Evolutionary conservation across 2,113 vertebrate genomes (phyloP).

Genomic region (Datnioides undecimradiatus): DNA sequence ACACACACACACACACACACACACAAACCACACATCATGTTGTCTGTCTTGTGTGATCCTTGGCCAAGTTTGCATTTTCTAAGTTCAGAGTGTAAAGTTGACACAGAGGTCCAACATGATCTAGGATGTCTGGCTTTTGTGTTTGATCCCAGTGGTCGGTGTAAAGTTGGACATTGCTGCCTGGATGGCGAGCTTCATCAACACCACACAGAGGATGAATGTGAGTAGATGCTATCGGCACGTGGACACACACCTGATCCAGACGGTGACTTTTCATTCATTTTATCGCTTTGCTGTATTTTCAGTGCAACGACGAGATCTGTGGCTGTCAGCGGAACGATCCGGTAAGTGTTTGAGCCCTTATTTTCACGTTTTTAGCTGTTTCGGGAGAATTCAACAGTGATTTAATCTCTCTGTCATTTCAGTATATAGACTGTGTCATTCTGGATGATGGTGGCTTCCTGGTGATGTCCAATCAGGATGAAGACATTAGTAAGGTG

Average conservation of each 20-base stretch:
- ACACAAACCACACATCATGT: constrained; percentile 72
- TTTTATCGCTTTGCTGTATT: constrained; percentile 39
- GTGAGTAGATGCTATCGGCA: constrained; percentile 82
- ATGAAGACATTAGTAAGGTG: constrained; percentile 90
- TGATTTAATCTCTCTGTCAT: constrained; percentile 47
- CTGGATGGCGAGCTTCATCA: constrained; percentile 95
- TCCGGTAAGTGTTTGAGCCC: constrained; percentile 82
- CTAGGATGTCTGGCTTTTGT: constrained; percentile 70
- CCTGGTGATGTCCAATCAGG: constrained; percentile 95
- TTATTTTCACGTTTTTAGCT: neutral
- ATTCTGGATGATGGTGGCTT: constrained; percentile 97
- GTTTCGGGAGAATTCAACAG: neutral
- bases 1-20: constrained; percentile 66
- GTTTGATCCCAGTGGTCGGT: constrained; percentile 91
- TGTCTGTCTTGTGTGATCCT: constrained; percentile 67
- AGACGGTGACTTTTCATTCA: neutral
- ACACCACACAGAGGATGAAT: constrained; percentile 87
- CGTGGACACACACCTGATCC: neutral
- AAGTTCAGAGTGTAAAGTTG: constrained; percentile 78
- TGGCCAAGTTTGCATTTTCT: constrained; percentile 70
- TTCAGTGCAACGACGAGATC: constrained; percentile 92
- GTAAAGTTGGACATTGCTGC: constrained; percentile 90
- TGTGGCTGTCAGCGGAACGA: constrained; percentile 92
- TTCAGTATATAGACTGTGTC: constrained; percentile 93
- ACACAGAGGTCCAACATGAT: constrained; percentile 69